Percentiles rank a stretch among this genome's conserved stretches.
These are phyloP conservation scores for Hyperoodon ampullatus DNA, from an alignment of 2,113 vertebrate genomes.

Conservation along the genomic window DNA sequence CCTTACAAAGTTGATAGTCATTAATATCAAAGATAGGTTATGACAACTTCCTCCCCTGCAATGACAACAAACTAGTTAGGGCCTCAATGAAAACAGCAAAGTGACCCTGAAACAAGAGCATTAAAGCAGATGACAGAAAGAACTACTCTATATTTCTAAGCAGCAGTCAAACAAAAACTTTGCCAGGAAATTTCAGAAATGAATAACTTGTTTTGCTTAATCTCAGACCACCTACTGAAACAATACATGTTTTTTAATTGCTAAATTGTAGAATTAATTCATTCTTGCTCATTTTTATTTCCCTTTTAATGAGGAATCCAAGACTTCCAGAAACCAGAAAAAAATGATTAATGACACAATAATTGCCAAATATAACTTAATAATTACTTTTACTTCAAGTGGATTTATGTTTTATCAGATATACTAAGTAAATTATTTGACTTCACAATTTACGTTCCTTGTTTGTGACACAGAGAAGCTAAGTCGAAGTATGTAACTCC, in stretches of 20 bases:
- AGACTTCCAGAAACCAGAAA: conserved; percentile 29
- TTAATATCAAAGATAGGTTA: conserved; percentile 43
- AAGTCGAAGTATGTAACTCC: not conserved
- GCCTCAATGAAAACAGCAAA: conserved; percentile 8
- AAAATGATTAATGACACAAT: not conserved
- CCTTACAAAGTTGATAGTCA: not conserved
- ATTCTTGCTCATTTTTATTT: conserved; percentile 18
- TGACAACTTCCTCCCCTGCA: not conserved
- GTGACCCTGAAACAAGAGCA: not conserved
- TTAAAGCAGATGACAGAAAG: conserved; percentile 3
- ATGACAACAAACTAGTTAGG: conserved; percentile 39
- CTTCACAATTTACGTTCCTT: conserved; percentile 24
- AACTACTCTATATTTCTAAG: conserved; percentile 22
- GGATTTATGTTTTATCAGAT: conserved; percentile 49
- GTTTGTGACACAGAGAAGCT: not conserved
- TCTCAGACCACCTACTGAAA: conserved; percentile 46
- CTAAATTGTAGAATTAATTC: conserved; percentile 42
- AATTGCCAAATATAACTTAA: conserved; percentile 42
- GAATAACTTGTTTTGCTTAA: conserved; percentile 32
- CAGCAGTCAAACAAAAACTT: conserved; percentile 44
- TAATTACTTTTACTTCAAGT: conserved; percentile 39
- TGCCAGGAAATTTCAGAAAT: not conserved
- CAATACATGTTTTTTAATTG: not conserved
- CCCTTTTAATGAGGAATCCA: conserved; percentile 10
- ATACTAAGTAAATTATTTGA: not conserved